A percentile compares a stretch with the other conserved stretches of the same genome.
Conservation (phyloP, 2,113 vertebrate genomes). For the Malurus elegans region DNA sequence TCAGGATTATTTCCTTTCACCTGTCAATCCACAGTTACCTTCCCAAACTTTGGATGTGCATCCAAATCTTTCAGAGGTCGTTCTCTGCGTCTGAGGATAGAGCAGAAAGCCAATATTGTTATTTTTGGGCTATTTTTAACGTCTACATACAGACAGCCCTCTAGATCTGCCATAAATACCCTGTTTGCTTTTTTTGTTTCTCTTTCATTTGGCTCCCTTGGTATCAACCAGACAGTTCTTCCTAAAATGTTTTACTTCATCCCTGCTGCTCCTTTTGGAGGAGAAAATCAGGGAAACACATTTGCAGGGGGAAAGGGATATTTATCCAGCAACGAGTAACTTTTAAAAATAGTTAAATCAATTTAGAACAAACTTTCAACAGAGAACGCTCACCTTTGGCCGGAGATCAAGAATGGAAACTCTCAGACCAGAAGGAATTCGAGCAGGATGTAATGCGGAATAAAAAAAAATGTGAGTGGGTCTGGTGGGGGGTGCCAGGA, state of each 20-base stretch:
- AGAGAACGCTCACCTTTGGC: slow-evolving; percentile 22
- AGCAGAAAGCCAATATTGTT: slow-evolving; percentile 46
- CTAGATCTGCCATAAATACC: slow-evolving; percentile 48
- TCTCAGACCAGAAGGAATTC: slow-evolving; percentile 63
- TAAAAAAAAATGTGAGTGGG: background rate
- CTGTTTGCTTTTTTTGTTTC: slow-evolving; percentile 56
- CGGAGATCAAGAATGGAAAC: slow-evolving; percentile 53
- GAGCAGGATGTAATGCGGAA: slow-evolving; percentile 4
- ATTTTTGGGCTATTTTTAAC: slow-evolving; percentile 43
- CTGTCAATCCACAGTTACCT: background rate
- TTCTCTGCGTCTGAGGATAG: background rate
- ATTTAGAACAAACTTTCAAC: slow-evolving; percentile 30
- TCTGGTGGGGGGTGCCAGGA: background rate
- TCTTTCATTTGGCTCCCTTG: slow-evolving; percentile 39
- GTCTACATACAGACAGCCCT: background rate
- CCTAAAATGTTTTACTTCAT: background rate
- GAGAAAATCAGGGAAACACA: background rate
- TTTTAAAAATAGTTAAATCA: slow-evolving; percentile 57
- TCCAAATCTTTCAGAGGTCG: background rate
- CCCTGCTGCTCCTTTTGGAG: background rate
- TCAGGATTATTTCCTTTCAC: slow-evolving; percentile 26
- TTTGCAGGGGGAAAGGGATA: slow-evolving; percentile 7
- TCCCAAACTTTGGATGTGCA: background rate
- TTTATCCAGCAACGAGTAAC: slow-evolving; percentile 28
- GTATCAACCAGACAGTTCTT: slow-evolving; percentile 30